Evolutionary conservation across 2,888 invertebrate species (phyloP).

Genomic region (Arge pagana): DNA sequence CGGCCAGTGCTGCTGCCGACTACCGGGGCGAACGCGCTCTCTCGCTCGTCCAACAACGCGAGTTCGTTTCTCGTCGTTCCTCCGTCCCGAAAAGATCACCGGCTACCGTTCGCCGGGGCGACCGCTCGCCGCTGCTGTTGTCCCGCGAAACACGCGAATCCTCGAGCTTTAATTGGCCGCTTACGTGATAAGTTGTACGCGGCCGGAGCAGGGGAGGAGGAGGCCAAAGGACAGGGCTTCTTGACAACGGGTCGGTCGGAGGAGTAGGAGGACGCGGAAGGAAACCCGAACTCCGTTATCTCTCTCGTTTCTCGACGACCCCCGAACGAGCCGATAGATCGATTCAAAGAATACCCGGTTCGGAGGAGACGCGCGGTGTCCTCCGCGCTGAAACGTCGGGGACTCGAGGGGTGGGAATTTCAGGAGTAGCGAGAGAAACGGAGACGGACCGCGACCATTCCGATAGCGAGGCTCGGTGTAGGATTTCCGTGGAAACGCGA

Average conservation of each 20-base stretch:
- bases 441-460: background rate
- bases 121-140: background rate
- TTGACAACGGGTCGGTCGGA: no score
- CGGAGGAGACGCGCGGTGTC: no score
- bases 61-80: slow-evolving; percentile 12
- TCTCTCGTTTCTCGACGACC: slow-evolving; percentile 14
- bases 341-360: slow-evolving; percentile 16
- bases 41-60: slow-evolving; percentile 13
- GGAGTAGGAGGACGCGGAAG: no score
- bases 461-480: slow-evolving; percentile 9
- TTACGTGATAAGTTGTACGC: slow-evolving; percentile 19
- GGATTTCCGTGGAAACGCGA: slow-evolving; percentile 17
- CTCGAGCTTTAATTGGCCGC: slow-evolving; percentile 18
- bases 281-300: slow-evolving; percentile 3
- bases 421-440: background rate
- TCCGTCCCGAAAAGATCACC: no score
- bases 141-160: slow-evolving; percentile 12
- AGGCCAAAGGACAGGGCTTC: no score
- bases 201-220: slow-evolving; percentile 11
- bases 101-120: no score
- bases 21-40: slow-evolving; percentile 43
- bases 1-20: slow-evolving; percentile 34
- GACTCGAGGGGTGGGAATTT: background rate
- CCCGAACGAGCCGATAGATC: slow-evolving; percentile 16
- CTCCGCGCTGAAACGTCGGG: no score